Percentiles rank a stretch among this genome's conserved stretches.
Conservation (phyloP, 2,888 invertebrate genomes). For the Molorchus minor region DNA sequence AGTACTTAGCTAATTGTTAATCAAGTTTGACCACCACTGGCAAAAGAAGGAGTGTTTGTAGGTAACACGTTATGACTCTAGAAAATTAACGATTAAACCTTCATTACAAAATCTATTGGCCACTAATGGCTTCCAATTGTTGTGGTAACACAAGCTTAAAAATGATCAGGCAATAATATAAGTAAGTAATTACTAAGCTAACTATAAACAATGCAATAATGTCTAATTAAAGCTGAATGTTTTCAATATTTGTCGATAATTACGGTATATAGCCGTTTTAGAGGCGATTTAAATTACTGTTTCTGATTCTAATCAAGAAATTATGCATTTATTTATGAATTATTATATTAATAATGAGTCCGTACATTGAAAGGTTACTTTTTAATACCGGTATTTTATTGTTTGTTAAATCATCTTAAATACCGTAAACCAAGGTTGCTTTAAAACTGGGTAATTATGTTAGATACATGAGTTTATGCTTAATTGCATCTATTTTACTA, state of each 20-base stretch:
- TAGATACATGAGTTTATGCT: not conserved
- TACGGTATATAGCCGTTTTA: slow-evolving; percentile 20
- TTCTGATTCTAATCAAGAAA: slow-evolving; percentile 36
- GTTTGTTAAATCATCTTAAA: slow-evolving; percentile 33
- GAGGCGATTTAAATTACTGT: slow-evolving; percentile 40
- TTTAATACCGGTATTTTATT: slow-evolving; percentile 27
- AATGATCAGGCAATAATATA: slow-evolving; percentile 34
- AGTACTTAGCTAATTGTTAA: no score
- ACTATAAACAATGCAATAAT: slow-evolving; percentile 37
- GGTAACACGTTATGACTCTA: no score
- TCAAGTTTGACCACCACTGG: no score
- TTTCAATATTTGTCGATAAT: slow-evolving; percentile 31
- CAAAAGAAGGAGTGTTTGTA: no score
- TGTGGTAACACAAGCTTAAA: slow-evolving; percentile 32
- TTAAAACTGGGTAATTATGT: slow-evolving; percentile 16
- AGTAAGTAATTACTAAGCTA: slow-evolving; percentile 34
- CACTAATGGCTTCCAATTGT: slow-evolving; percentile 36
- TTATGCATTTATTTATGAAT: slow-evolving; percentile 43
- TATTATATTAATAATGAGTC: slow-evolving; percentile 39
- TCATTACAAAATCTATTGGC: slow-evolving; percentile 16
- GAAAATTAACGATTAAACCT: slow-evolving; percentile 12
- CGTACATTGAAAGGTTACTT: slow-evolving; percentile 34
- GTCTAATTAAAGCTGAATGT: slow-evolving; percentile 33
- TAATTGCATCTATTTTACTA: slow-evolving; percentile 3
- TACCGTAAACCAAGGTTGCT: slow-evolving; percentile 25